These are phyloP conservation scores for Agelastica alni DNA, from an alignment of 2,888 invertebrate species.

Conservation along the genomic window DNA sequence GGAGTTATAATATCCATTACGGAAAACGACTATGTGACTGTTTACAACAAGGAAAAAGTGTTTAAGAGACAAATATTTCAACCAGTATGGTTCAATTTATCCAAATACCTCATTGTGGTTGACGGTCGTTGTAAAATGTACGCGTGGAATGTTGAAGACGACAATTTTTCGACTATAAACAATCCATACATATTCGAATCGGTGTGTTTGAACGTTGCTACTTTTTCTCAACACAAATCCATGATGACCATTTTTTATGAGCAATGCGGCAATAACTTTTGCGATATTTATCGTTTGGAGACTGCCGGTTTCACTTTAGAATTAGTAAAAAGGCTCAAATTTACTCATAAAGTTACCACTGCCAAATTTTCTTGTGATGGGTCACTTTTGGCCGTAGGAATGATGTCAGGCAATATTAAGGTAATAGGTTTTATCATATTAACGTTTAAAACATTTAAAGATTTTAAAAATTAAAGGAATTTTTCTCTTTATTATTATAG, in stretches of 20 bases:
- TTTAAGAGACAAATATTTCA: conserved; percentile 11
- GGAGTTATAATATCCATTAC: conserved; percentile 19
- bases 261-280: conserved; percentile 17
- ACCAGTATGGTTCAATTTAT: conserved; percentile 25
- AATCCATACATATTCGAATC: conserved; percentile 14
- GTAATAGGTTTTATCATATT: too few species aligned
- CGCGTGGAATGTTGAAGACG: conserved; percentile 26
- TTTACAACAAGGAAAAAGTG: conserved; percentile 22
- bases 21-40: conserved; percentile 11
- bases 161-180: conserved; percentile 7
- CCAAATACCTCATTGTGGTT: conserved; percentile 23
- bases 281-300: conserved; percentile 23
- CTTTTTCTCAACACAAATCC: conserved; percentile 26
- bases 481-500: too few species aligned
- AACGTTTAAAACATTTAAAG: too few species aligned
- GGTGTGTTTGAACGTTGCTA: conserved; percentile 15
- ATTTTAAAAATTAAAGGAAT: too few species aligned
- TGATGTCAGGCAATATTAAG: conserved; percentile 65
- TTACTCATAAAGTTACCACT: conserved; percentile 37
- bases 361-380: conserved; percentile 59
- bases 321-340: conserved; percentile 15
- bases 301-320: not conserved
- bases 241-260: conserved; percentile 10
- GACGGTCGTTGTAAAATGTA: conserved; percentile 22
- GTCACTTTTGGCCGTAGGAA: conserved; percentile 66